Evolutionary conservation across 2,113 vertebrate species (phyloP).

Genomic region (Zosterops borbonicus): DNA sequence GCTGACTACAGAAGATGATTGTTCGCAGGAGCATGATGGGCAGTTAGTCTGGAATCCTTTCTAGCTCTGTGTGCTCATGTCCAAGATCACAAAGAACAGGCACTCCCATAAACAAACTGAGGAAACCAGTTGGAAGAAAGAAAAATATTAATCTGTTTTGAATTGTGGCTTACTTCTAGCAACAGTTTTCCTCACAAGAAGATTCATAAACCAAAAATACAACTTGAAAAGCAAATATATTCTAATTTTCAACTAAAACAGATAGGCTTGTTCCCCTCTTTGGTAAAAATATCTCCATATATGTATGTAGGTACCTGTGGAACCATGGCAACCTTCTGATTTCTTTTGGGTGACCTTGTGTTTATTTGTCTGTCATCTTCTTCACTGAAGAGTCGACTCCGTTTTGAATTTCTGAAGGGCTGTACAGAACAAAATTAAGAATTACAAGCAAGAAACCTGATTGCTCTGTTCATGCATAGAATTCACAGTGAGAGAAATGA

Average conservation of each 20-base stretch:
- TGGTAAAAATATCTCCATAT: conserved; percentile 11
- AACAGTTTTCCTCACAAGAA: conserved; percentile 20
- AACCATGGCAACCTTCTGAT: conserved; percentile 87
- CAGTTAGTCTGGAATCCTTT: neutral
- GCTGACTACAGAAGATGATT: neutral
- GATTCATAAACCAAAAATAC: conserved; percentile 9
- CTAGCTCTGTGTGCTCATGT: neutral
- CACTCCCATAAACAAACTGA: neutral
- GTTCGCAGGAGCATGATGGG: neutral
- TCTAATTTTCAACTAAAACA: neutral
- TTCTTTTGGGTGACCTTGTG: conserved; percentile 92
- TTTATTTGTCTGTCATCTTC: conserved; percentile 88
- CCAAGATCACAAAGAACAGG: neutral
- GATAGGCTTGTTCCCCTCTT: neutral
- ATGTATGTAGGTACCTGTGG: conserved; percentile 81
- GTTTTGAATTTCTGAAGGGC: conserved; percentile 94
- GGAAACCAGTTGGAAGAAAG: neutral
- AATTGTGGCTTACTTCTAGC: neutral
- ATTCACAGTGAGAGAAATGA: neutral
- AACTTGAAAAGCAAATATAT: neutral
- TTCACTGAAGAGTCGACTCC: conserved; percentile 90
- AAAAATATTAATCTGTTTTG: neutral
- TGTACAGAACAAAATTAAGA: conserved; percentile 65
- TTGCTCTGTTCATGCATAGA: conserved; percentile 16
- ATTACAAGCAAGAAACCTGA: conserved; percentile 9